Base-by-base conservation (phyloP, 2,888 invertebrate genomes). In the Seira ritae region DNA sequence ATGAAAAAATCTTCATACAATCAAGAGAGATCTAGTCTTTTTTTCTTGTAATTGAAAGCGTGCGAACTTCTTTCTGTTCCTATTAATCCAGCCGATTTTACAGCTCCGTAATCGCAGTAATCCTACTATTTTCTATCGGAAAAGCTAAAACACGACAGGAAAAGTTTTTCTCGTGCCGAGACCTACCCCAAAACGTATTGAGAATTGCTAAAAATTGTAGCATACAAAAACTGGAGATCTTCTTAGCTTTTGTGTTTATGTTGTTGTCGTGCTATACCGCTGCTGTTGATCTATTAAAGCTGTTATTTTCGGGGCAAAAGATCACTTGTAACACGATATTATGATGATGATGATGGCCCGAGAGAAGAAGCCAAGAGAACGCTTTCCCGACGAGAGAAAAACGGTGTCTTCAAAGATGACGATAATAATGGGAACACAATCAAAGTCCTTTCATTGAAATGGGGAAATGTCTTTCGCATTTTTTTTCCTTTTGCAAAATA, bases 151-250 rank as follows among this genome's bases (percentile, higher is more conserved):
- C 50, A 50, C 50, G 50, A 50, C 50, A 50, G 8, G 8, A 31
- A 50, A 50, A 50, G 15, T 2, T 31, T 31, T n/a, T n/a, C n/a
- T 31, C 31, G 31, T 4, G 50, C 15, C 50, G 8, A 78, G 77
- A 77, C 77, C 77, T 77, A 77, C 78, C 65, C 66, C 71, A 78
- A 78, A 75, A 66, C 23, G 66, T 42, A 46, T 42, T 73, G 20
- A 20, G 62, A 60, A 22, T 46, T 74, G 37, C 66, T 31, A 60
- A 62, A 71, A 71, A 71, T 55, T 71, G 24, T 20, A 66, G 8
- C 31, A 20, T 12, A 17, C 20, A 62, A 74, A 50, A 50, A 50
- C 50, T 50, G 50, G 15, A 50, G 50, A 62, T 19, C 66, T 46
- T 37, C 22, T 15, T 50, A 15, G 6, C 2, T 50, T n/a, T 3